A percentile compares a stretch with the other conserved stretches of the same genome.
phyloP scores from a whole-genome alignment of 1,140 invertebrate genomes.

The Drosophila repletoides region DNA sequence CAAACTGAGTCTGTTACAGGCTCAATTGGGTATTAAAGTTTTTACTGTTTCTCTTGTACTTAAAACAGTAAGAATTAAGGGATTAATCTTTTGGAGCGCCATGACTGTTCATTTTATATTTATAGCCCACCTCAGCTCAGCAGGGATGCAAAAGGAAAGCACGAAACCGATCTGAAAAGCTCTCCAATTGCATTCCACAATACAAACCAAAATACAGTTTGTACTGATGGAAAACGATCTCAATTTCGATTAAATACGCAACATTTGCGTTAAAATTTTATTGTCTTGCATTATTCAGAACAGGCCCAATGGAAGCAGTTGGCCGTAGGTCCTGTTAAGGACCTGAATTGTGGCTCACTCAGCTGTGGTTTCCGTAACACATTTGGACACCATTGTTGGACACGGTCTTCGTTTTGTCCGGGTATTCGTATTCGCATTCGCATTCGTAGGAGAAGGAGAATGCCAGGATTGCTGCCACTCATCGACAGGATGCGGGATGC shows the following conservation, averaged over 20 bases:
- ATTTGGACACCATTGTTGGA: conserved; percentile 64
- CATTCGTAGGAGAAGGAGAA: neutral
- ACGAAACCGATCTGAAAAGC: too few species aligned
- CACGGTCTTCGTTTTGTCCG: conserved; percentile 33
- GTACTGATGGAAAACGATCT: conserved; percentile 37
- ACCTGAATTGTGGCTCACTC: conserved; percentile 47
- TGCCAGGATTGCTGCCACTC: conserved; percentile 42
- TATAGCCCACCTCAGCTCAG: too few species aligned
- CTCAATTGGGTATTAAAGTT: too few species aligned
- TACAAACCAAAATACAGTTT: too few species aligned
- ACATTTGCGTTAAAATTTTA: conserved; percentile 77
- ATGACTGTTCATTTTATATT: too few species aligned
- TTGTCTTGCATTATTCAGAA: conserved; percentile 63
- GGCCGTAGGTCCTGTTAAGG: conserved; percentile 38
- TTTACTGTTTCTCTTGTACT: too few species aligned
- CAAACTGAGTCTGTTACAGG: too few species aligned
- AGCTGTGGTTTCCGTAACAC: conserved; percentile 72
- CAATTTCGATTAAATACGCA: conserved; percentile 66
- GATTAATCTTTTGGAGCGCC: too few species aligned
- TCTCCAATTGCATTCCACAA: too few species aligned
- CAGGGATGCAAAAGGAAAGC: too few species aligned
- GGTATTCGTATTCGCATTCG: conserved; percentile 1
- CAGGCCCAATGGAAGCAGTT: conserved; percentile 28
- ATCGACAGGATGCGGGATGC: conserved; percentile 43
- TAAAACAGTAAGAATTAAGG: too few species aligned